Base-by-base conservation (phyloP, 2,888 invertebrate genomes). In the Meteorus colon region DNA sequence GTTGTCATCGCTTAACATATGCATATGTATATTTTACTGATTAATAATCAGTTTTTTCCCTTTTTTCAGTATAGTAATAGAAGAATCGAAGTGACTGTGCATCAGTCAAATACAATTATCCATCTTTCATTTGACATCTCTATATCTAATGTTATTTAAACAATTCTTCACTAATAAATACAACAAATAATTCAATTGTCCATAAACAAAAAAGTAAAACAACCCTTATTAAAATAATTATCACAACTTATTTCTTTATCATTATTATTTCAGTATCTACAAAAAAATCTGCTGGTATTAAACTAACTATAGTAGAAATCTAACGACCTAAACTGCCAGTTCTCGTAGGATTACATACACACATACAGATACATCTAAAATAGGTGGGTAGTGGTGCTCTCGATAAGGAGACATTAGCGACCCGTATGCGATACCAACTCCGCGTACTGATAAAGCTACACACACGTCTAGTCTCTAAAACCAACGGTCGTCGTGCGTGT, bases 351-450 rank as follows among this genome's bases (percentile, higher is more conserved):
- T 27, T 63, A 73, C 27, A 65, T 31, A 72, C 48, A 73, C n/a
- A 16, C 14, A 62, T 29, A 31, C 62, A 31, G 31, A 62, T 34
- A 62, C 19, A 55, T 55, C 55, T 19, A 55, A 19, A 55, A 63
- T 63, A 80, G 80, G 82, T 79, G 80, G 82, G 80, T 81, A 81
- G 79, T 81, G 81, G 79, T 82, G 81, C 82, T 81, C 82, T 84
- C 84, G 88, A 88, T 88, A 88, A 88, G 85, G 86, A 88, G 87
- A 88, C 88, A 88, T 88, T 88, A 88, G 88, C 88, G 87, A 88
- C 88, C 88, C 88, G 88, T 88, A 88, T 88, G 87, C 81, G 87
- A 87, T 88, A 87, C 80, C 83, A 81, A 79, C 82, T 24, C 24
- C 75, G 73, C 77, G 72, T 75, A 77, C 51, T 68, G 72, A 72